These are phyloP conservation scores for Gnatocerus cornutus DNA, from an alignment of 2,888 invertebrate genomes.

Conservation along the genomic window DNA sequence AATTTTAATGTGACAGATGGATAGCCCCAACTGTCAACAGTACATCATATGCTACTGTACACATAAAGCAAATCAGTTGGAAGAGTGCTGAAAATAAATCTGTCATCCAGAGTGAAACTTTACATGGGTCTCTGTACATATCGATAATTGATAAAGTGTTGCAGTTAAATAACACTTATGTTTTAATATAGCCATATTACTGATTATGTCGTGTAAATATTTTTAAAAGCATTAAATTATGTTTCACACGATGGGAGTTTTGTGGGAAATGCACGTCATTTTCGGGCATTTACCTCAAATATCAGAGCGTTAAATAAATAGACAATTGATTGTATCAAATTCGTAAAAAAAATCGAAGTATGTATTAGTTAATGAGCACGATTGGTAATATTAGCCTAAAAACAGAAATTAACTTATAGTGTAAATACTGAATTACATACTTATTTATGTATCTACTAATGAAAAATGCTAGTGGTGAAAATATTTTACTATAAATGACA, in stretches of 20 bases:
- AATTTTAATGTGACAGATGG: slow-evolving; percentile 70
- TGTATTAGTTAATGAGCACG: too few species aligned
- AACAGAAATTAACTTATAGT: too few species aligned
- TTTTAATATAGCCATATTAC: slow-evolving; percentile 66
- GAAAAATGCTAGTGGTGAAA: too few species aligned
- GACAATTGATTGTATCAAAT: too few species aligned
- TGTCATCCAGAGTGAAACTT: slow-evolving; percentile 36
- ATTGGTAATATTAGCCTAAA: too few species aligned
- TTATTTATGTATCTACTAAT: too few species aligned
- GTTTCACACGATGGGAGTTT: slow-evolving; percentile 48
- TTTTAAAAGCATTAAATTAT: slow-evolving; percentile 52
- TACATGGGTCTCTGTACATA: slow-evolving; percentile 58
- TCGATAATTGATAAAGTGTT: slow-evolving; percentile 67
- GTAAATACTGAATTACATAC: too few species aligned
- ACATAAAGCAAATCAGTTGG: slow-evolving; percentile 59
- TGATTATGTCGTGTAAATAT: slow-evolving; percentile 60
- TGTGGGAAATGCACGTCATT: slow-evolving; percentile 26
- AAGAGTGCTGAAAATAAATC: not conserved
- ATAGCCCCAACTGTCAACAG: slow-evolving; percentile 65
- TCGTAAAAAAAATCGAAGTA: too few species aligned
- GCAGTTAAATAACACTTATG: slow-evolving; percentile 68
- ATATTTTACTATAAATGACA: too few species aligned
- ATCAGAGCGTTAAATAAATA: too few species aligned
- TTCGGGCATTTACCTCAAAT: not conserved
- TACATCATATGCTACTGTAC: slow-evolving; percentile 70